phyloP scores from a whole-genome alignment of 2,113 vertebrate species.

The Ageneiosus marmoratus region DNA sequence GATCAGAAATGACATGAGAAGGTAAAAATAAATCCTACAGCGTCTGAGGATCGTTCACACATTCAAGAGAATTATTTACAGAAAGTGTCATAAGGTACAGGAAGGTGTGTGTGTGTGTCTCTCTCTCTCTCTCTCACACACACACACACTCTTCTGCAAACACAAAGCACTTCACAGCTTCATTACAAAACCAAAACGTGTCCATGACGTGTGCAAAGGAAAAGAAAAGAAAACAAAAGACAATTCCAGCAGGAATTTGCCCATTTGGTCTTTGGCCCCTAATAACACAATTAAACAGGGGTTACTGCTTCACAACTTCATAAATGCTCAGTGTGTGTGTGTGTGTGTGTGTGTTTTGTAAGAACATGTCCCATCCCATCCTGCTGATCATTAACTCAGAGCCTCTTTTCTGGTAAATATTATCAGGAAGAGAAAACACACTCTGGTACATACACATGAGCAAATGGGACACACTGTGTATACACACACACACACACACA shows the following conservation, averaged over 20 bases:
- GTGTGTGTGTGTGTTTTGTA: background rate
- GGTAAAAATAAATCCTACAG: background rate
- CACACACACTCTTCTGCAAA: background rate
- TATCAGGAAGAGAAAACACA: background rate
- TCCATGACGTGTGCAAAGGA: background rate
- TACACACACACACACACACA: background rate
- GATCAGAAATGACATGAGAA: background rate
- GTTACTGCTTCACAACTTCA: background rate
- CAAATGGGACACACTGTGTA: background rate
- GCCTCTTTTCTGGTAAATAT: background rate
- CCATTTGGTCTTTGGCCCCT: background rate
- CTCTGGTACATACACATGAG: background rate
- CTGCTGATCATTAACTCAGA: background rate
- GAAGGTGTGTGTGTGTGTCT: background rate
- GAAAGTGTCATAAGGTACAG: background rate
- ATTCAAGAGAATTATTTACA: slow-evolving; percentile 21
- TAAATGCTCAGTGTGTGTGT: background rate
- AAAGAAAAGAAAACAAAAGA: background rate
- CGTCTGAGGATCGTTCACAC: background rate
- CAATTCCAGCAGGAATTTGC: no score
- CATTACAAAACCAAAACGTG: background rate
- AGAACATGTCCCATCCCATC: background rate
- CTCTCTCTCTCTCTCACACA: background rate
- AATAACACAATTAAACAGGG: background rate
- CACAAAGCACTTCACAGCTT: background rate